Conservation (phyloP, 2,113 vertebrate species). For the Xiphorhynchus elegans region DNA sequence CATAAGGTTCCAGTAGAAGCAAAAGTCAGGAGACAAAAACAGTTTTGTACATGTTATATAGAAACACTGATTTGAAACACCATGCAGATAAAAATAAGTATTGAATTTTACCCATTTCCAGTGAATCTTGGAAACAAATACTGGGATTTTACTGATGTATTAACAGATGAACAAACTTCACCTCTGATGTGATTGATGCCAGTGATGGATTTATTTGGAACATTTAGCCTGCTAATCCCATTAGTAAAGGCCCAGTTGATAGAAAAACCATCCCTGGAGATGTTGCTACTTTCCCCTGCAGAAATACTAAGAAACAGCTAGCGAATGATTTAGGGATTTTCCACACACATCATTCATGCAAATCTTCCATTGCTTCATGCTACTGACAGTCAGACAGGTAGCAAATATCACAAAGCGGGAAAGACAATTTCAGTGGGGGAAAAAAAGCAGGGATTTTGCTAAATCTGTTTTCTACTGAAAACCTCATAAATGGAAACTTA, state of each 20-base stretch:
- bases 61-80: neutral
- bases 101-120: neutral
- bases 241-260: slow-evolving; percentile 17
- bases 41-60: rapidly evolving
- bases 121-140: neutral
- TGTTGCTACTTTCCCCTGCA: neutral
- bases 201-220: slow-evolving; percentile 10
- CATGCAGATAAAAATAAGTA: neutral
- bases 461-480: slow-evolving; percentile 34
- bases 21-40: neutral
- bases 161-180: neutral
- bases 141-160: neutral
- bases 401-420: neutral
- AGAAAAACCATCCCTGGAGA: slow-evolving; percentile 9
- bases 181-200: neutral
- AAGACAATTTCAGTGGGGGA: neutral
- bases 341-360: neutral
- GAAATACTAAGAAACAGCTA: neutral
- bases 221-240: slow-evolving; percentile 39
- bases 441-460: neutral
- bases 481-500: slow-evolving; percentile 36
- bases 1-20: neutral
- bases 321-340: slow-evolving; percentile 9
- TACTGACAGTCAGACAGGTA: slow-evolving; percentile 40
- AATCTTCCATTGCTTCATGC: slow-evolving; percentile 41